Conservation (phyloP, 2,888 invertebrate genomes). For the Celastrina argiolus region DNA sequence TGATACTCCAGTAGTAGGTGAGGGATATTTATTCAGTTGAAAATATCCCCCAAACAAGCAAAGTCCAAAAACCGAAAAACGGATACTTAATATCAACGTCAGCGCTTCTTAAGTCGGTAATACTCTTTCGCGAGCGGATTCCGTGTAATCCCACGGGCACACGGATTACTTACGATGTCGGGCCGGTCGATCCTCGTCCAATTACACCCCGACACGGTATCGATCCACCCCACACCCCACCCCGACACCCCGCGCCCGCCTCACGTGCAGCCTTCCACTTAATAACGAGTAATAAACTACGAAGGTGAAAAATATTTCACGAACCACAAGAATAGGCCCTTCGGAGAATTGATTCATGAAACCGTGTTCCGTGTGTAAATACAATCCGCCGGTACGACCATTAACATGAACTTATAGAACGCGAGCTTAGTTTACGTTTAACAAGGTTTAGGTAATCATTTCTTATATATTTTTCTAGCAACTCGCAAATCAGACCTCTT, state of each 20-base stretch:
- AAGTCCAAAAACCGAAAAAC: not conserved
- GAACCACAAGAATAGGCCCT: not conserved
- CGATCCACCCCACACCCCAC: slow-evolving; percentile 43
- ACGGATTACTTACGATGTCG: slow-evolving; percentile 25
- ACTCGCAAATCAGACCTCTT: not conserved
- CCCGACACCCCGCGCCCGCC: slow-evolving; percentile 28
- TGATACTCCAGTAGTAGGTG: too few species aligned
- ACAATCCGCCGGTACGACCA: not conserved
- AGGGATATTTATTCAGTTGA: too few species aligned
- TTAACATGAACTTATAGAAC: not conserved
- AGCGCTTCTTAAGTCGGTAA: slow-evolving; percentile 10
- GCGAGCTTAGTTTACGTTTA: not conserved
- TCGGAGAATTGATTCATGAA: slow-evolving; percentile 3
- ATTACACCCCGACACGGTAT: slow-evolving; percentile 43
- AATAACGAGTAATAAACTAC: slow-evolving; percentile 12
- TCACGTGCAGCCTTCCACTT: slow-evolving; percentile 10
- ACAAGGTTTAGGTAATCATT: not conserved
- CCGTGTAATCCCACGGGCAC: slow-evolving; percentile 22
- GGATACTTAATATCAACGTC: not conserved
- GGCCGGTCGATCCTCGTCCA: slow-evolving; percentile 33
- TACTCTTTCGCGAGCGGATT: slow-evolving; percentile 15
- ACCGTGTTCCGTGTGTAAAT: not conserved
- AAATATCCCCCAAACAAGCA: not conserved
- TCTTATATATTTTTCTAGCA: not conserved
- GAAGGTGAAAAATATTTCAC: slow-evolving; percentile 11